A percentile compares a stretch with the other conserved stretches of the same genome.
Conservation (phyloP, 2,888 invertebrate species). For the Clusia tigrina region DNA sequence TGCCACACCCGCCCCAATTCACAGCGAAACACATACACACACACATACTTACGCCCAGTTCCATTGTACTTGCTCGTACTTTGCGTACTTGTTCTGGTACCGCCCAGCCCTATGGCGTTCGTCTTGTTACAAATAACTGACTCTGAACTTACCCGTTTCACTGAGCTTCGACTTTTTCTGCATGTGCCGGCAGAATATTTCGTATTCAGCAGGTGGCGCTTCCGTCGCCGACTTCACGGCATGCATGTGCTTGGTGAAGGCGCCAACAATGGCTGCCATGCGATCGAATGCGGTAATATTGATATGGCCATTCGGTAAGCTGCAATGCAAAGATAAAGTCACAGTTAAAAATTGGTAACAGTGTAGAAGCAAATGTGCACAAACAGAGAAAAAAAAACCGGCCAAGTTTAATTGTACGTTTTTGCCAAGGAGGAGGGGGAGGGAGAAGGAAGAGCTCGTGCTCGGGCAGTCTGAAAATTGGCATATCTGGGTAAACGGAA, state of each 20-base stretch:
- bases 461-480: too few species aligned
- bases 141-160: constrained; percentile 60
- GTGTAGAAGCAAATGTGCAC: too few species aligned
- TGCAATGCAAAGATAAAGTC: constrained; percentile 57
- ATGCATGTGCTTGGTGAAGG: constrained; percentile 64
- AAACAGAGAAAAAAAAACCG: too few species aligned
- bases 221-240: constrained; percentile 53
- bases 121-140: too few species aligned
- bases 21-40: background rate
- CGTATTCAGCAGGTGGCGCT: constrained; percentile 54
- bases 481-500: too few species aligned
- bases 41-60: background rate
- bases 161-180: constrained; percentile 60
- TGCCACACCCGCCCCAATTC: background rate
- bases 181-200: constrained; percentile 61
- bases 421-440: too few species aligned
- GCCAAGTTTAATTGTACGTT: too few species aligned
- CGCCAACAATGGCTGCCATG: constrained; percentile 64
- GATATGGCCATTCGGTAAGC: constrained; percentile 83
- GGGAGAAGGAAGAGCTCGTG: too few species aligned
- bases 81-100: too few species aligned
- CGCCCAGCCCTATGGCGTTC: background rate
- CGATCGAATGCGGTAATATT: constrained; percentile 72
- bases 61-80: background rate
- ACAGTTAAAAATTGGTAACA: too few species aligned